A percentile compares a stretch with the other conserved stretches of the same genome.
These are phyloP conservation scores for Proisotoma minuta DNA, from an alignment of 2,888 invertebrate species.

Conservation along the genomic window DNA sequence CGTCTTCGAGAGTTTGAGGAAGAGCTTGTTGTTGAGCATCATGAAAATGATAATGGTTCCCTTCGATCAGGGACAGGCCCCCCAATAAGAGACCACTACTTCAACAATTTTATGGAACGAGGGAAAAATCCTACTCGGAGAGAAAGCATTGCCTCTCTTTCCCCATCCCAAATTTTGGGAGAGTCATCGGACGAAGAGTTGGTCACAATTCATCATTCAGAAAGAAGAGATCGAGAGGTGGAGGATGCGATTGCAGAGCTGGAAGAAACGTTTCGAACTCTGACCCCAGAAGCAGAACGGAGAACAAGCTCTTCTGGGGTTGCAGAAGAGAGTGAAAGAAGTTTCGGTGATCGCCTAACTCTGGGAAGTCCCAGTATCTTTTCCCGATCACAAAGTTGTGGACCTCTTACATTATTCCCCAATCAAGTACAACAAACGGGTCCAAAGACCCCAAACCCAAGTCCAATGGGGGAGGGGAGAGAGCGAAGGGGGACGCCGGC, in stretches of 20 bases:
- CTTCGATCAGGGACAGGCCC: neutral
- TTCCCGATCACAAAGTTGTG: neutral
- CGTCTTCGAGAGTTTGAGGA: neutral
- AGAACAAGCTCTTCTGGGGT: too few species aligned
- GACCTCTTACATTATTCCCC: neutral
- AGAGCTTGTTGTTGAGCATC: neutral
- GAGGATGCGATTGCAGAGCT: neutral
- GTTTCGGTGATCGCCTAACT: too few species aligned
- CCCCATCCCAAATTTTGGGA: neutral
- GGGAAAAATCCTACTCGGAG: neutral
- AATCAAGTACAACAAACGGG: too few species aligned
- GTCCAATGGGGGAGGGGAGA: too few species aligned
- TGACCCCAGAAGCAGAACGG: neutral
- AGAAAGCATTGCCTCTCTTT: neutral
- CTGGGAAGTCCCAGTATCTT: too few species aligned
- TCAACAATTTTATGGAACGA: neutral
- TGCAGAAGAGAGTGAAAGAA: too few species aligned
- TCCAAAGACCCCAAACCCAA: too few species aligned
- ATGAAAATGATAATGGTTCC: too few species aligned
- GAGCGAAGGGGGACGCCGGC: too few species aligned
- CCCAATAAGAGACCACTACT: neutral
- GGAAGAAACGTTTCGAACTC: neutral
- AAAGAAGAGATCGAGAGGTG: neutral
- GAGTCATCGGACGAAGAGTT: neutral
- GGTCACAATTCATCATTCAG: too few species aligned